Conservation (phyloP, 1,140 invertebrate genomes). For the Drosophila leontia region DNA sequence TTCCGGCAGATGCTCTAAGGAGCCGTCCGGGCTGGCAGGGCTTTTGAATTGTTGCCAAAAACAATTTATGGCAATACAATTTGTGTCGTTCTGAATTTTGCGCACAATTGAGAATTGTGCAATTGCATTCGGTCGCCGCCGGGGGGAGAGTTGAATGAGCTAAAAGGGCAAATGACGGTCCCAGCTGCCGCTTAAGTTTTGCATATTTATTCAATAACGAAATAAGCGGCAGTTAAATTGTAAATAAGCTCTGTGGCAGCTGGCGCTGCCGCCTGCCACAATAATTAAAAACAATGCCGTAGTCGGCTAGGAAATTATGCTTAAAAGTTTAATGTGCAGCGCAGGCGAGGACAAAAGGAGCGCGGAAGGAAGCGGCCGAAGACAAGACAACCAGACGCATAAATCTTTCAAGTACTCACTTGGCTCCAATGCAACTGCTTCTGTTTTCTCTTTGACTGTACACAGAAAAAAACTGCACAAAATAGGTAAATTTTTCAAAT, state of each 20-base stretch:
- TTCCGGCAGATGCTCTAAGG: constrained; percentile 32
- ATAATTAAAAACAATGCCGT: constrained; percentile 64
- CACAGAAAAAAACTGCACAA: neutral
- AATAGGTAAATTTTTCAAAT: neutral
- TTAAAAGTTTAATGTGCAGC: constrained; percentile 64
- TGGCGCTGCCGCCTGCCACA: constrained; percentile 42
- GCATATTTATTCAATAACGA: constrained; percentile 79
- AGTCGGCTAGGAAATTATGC: constrained; percentile 37
- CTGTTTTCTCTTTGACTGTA: constrained; percentile 24
- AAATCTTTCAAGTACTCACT: constrained; percentile 71
- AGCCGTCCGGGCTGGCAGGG: constrained; percentile 22
- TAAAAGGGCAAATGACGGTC: constrained; percentile 39
- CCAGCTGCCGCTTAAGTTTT: constrained; percentile 55
- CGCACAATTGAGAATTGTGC: constrained; percentile 75
- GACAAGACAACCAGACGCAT: constrained; percentile 49
- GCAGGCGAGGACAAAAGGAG: neutral
- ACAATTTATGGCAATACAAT: constrained; percentile 74
- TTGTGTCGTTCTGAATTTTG: constrained; percentile 65
- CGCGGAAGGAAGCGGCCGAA: constrained; percentile 3
- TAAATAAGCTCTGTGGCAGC: constrained; percentile 68
- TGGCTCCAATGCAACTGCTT: constrained; percentile 52
- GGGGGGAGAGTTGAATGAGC: neutral
- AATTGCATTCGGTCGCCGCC: constrained; percentile 61
- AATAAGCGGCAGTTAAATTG: constrained; percentile 70
- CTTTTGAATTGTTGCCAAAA: constrained; percentile 74